A percentile compares a stretch with the other conserved stretches of the same genome.
These are phyloP conservation scores for Trichogramma pretiosum DNA, from an alignment of 1,140 invertebrate genomes.

Conservation along the genomic window DNA sequence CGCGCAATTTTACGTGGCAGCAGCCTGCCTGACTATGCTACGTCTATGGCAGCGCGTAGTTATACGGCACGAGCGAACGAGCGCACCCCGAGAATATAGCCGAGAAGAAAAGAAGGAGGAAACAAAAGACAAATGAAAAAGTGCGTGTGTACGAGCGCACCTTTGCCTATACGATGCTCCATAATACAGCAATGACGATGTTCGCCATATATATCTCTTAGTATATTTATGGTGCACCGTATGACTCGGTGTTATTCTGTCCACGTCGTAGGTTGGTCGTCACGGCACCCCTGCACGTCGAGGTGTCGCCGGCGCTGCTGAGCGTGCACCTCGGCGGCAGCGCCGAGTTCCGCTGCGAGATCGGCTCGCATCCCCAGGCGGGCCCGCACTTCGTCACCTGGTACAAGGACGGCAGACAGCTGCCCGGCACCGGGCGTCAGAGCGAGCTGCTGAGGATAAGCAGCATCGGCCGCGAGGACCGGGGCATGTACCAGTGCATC, in stretches of 20 bases:
- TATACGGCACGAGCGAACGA: too few relatives aligned
- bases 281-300: conserved; percentile 59
- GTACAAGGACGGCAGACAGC: conserved; percentile 67
- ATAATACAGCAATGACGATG: too few relatives aligned
- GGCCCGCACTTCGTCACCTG: conserved; percentile 54
- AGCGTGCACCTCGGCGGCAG: conserved; percentile 70
- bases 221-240: too few relatives aligned
- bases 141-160: too few relatives aligned
- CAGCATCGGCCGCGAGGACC: conserved; percentile 63
- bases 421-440: conserved; percentile 57
- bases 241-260: background rate
- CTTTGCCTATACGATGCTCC: too few relatives aligned
- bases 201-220: too few relatives aligned
- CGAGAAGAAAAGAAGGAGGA: too few relatives aligned
- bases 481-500: conserved; percentile 82
- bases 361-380: conserved; percentile 41
- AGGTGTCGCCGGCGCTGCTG: conserved; percentile 58
- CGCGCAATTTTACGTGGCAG: too few relatives aligned
- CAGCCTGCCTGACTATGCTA: too few relatives aligned
- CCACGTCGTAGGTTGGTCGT: conserved; percentile 48
- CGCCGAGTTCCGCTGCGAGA: conserved; percentile 65
- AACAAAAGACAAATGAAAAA: too few relatives aligned
- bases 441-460: conserved; percentile 57
- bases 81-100: too few relatives aligned
- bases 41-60: too few relatives aligned